Base-by-base conservation (phyloP, 1,140 invertebrate genomes). In the Pectinophora gossypiella region DNA sequence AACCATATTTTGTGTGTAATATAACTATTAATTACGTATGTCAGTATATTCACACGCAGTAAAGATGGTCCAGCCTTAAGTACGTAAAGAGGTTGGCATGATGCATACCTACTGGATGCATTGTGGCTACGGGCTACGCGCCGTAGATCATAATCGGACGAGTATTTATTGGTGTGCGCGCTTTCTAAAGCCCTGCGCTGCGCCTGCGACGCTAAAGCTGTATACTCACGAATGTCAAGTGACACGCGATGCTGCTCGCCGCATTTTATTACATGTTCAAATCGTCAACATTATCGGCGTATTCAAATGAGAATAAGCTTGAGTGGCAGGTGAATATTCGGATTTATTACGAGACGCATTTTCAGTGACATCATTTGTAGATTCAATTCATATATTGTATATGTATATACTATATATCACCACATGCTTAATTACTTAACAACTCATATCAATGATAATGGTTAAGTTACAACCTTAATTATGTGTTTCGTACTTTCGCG, bases 101-200 rank as follows among this genome's bases (percentile, higher is more conserved):
- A 71, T 71, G 64, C 71, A 68, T 70, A 64, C 59, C 38, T 48
- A 67, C 50, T 67, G 68, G 63, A 71, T 64, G 69, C 69, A 68
- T 65, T 65, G 68, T 77, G 67, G 80, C 83, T 83, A 83, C 80
- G 76, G 80, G 76, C 83, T 84, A 84, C 83, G 82, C 65, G 73
- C 64, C 76, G 83, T 85, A 87, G 83, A 87, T 87, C 83, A 85
- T 82, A 85, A 87, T 87, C 81, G 69, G 73, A 79, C 71, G 68
- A 76, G 69, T 84, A 84, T 87, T 87, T 85, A 87, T 85, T 74
- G 77, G 77, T 75, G 72, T 57, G 67, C 68, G 66, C 69, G 73
- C 79, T 83, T 83, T 83, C 81, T 83, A 81, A 77, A 76, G 75
- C 78, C 68, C 52, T 20, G 19, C 19, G 42, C 19, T 65, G 62